Evolutionary conservation across 1,140 invertebrate species (phyloP).

Genomic region (Ditylenchus dipsaci): DNA sequence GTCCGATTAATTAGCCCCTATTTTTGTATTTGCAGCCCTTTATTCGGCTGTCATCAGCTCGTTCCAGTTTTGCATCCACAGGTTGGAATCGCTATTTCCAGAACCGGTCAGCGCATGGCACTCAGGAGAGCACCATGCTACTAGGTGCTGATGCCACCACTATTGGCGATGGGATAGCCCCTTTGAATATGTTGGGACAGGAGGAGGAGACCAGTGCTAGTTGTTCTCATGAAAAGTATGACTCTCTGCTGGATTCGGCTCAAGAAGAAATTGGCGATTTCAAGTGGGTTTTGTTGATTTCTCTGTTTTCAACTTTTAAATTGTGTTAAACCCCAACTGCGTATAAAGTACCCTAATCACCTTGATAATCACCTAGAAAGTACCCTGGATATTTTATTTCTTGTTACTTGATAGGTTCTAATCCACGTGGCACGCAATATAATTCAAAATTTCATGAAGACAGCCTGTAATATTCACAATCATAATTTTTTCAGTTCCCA

Average conservation of each 20-base stretch:
- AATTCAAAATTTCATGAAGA: too few relatives aligned
- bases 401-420: too few relatives aligned
- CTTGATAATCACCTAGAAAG: too few relatives aligned
- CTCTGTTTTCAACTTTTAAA: not conserved
- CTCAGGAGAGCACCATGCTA: conserved; percentile 7
- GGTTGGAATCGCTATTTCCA: conserved; percentile 45
- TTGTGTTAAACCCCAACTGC: conserved; percentile 6
- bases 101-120: conserved; percentile 44
- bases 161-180: conserved; percentile 4
- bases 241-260: conserved; percentile 5
- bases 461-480: too few relatives aligned
- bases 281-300: conserved; percentile 31
- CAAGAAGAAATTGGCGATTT: conserved; percentile 4
- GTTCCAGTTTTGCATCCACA: conserved; percentile 43
- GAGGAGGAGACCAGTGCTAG: conserved; percentile 13
- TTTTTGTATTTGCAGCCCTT: conserved; percentile 32
- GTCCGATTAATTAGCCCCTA: too few relatives aligned
- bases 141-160: conserved; percentile 8
- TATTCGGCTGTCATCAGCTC: conserved; percentile 37
- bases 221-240: conserved; percentile 6
- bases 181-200: conserved; percentile 36
- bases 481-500: conserved; percentile 22
- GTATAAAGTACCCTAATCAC: too few relatives aligned
- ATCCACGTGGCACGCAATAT: too few relatives aligned
- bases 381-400: too few relatives aligned